Evolutionary conservation across 2,797 vertebrate genomes (phyloP).

Genomic region (Enteromius argenteus): DNA sequence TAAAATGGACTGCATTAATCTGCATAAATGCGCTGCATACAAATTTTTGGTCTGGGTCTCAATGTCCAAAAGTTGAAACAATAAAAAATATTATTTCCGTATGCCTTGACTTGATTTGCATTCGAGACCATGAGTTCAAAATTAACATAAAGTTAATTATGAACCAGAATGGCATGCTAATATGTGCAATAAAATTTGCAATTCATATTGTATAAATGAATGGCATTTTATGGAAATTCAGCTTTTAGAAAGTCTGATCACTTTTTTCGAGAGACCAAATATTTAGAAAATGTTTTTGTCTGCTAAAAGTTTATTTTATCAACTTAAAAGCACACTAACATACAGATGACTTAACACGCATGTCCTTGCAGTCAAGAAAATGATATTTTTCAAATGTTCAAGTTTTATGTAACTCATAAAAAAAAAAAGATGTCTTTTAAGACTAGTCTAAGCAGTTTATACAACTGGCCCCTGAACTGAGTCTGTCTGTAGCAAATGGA

Average conservation of each 20-base stretch:
- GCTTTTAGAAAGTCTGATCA: not conserved
- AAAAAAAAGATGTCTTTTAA: not conserved
- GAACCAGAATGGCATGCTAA: not conserved
- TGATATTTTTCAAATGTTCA: not conserved
- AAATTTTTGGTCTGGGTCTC: not conserved
- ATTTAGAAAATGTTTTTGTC: not conserved
- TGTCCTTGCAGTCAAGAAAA: not conserved
- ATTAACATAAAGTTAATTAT: not conserved
- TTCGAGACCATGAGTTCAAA: slow-evolving; percentile 3
- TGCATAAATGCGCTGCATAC: not conserved
- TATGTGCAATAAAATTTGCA: not conserved
- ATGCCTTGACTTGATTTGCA: not conserved
- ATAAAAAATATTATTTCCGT: not conserved
- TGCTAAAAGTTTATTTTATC: not conserved
- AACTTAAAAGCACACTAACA: not conserved
- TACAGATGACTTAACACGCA: not conserved
- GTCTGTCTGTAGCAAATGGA: not conserved
- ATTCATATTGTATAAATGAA: slow-evolving; percentile 1
- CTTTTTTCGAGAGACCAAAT: not conserved
- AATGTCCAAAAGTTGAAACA: slow-evolving; percentile 2
- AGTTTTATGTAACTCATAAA: not conserved
- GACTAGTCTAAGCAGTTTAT: not conserved
- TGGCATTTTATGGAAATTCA: not conserved
- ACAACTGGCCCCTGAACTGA: not conserved
- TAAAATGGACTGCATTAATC: slow-evolving; percentile 3